phyloP scores from a whole-genome alignment of 2,113 vertebrate genomes.

The Pseudopodoces humilis region DNA sequence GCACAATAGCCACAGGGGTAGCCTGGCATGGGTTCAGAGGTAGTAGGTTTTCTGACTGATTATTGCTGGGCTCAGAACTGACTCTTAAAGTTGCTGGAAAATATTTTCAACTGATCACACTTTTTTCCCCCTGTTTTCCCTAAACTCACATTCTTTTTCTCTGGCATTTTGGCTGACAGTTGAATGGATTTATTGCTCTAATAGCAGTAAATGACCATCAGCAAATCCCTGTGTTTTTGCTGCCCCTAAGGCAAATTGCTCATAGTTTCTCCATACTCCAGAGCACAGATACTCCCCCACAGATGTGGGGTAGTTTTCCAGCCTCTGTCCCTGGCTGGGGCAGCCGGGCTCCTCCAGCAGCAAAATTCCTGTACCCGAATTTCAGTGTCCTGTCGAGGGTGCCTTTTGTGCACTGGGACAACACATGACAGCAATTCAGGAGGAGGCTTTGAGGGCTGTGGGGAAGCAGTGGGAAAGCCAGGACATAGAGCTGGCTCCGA shows the following conservation, averaged over 20 bases:
- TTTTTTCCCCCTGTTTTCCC: neutral
- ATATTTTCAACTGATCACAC: neutral
- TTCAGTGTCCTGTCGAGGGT: neutral
- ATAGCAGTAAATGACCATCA: slow-evolving; percentile 22
- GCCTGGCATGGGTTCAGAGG: neutral
- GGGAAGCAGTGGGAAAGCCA: neutral
- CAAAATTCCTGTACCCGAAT: neutral
- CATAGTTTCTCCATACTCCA: neutral
- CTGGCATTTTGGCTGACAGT: slow-evolving; percentile 1
- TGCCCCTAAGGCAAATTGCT: neutral
- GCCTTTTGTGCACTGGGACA: neutral
- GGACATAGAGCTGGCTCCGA: neutral
- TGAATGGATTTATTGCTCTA: slow-evolving; percentile 39
- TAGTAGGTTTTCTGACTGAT: neutral
- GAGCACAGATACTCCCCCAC: neutral
- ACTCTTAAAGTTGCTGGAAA: slow-evolving; percentile 32
- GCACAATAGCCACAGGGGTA: neutral
- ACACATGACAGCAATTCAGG: neutral
- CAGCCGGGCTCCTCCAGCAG: neutral
- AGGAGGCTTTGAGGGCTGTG: neutral
- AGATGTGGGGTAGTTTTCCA: neutral
- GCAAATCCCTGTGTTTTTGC: slow-evolving; percentile 1
- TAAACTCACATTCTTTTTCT: slow-evolving; percentile 3
- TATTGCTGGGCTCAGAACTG: neutral
- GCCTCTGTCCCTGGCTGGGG: neutral